Percentiles rank a stretch among this genome's conserved stretches.
phyloP scores from a whole-genome alignment of 2,888 invertebrate genomes.

The Drosophila emarginata region DNA sequence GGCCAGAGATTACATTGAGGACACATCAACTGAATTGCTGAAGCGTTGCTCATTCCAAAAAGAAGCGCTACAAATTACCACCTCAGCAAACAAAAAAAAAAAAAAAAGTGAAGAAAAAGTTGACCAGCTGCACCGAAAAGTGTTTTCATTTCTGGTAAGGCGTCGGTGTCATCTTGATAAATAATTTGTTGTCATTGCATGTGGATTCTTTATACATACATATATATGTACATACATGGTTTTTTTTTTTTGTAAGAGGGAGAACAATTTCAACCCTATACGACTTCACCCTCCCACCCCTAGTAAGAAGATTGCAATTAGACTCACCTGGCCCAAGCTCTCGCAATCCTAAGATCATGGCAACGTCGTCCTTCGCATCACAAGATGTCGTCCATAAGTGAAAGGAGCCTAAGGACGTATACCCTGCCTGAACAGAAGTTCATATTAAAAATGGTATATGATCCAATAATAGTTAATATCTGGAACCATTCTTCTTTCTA shows the following conservation, averaged over 20 bases:
- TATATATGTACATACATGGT: too few species aligned
- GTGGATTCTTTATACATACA: conserved; percentile 37
- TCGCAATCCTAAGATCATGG: too few species aligned
- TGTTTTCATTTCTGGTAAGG: conserved; percentile 41
- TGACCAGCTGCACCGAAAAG: conserved; percentile 51
- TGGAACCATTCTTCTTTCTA: too few species aligned
- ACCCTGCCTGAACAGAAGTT: too few species aligned
- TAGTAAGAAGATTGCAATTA: conserved; percentile 3
- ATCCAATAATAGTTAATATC: too few species aligned
- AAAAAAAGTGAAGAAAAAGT: conserved; percentile 7
- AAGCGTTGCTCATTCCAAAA: conserved; percentile 52
- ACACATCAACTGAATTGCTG: conserved; percentile 68
- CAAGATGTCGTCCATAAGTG: too few species aligned
- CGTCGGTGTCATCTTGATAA: conserved; percentile 67
- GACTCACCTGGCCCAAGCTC: too few species aligned
- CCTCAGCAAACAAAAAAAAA: conserved; percentile 2
- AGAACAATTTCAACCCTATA: neutral
- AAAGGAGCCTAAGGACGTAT: too few species aligned
- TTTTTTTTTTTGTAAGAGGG: neutral
- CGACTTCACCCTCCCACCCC: neutral
- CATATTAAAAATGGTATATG: too few species aligned
- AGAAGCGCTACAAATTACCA: conserved; percentile 43
- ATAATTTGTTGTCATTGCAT: conserved; percentile 44
- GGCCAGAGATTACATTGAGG: conserved; percentile 37
- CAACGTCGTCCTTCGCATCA: too few species aligned